Evolutionary conservation across 2,113 vertebrate genomes (phyloP).

Genomic region (Gavialis gangeticus): DNA sequence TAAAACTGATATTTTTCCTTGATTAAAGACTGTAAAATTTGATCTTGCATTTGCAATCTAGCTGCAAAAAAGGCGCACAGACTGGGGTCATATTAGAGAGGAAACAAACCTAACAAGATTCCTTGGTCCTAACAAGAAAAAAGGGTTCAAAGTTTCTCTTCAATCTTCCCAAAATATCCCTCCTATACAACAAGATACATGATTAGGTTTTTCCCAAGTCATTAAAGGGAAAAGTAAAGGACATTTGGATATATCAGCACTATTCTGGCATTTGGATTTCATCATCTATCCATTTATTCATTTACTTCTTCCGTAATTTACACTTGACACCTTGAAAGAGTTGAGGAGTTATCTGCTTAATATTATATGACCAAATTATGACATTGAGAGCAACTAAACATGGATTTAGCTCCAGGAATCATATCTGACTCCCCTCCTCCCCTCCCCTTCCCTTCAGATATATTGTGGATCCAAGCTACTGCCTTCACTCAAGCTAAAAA

Average conservation of each 20-base stretch:
- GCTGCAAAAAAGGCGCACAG: not conserved
- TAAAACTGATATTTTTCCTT: too few relatives aligned
- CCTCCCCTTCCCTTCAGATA: not conserved
- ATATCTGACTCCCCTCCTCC: accelerated
- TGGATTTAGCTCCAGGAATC: not conserved
- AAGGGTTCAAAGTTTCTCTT: accelerated
- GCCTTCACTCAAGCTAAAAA: not conserved
- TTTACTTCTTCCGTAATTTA: not conserved
- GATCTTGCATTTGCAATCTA: not conserved
- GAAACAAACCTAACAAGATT: not conserved
- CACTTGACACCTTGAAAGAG: not conserved
- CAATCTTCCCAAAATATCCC: not conserved
- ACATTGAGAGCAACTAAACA: not conserved
- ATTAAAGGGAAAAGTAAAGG: not conserved
- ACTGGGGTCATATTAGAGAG: not conserved
- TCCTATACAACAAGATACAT: not conserved
- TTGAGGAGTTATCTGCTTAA: not conserved
- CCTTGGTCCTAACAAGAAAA: not conserved
- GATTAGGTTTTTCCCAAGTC: not conserved
- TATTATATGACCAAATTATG: not conserved
- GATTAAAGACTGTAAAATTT: not conserved
- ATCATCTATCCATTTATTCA: not conserved
- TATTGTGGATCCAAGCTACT: too few relatives aligned
- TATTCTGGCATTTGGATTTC: not conserved
- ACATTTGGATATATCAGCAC: not conserved